Base-by-base conservation (phyloP, 2,113 vertebrate species). In the Clarias gariepinus region DNA sequence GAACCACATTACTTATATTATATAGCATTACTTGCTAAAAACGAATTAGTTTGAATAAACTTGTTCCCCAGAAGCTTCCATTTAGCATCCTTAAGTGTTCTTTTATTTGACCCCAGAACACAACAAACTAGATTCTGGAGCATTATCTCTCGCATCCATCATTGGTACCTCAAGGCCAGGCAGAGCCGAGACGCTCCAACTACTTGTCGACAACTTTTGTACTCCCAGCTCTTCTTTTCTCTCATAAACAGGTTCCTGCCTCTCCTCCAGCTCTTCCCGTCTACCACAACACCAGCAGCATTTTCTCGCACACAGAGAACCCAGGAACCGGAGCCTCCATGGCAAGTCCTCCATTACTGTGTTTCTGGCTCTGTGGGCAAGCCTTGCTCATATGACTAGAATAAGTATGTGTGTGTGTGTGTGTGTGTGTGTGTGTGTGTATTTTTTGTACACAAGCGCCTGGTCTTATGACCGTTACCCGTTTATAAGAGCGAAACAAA, bases 391-490 rank as follows among this genome's bases (percentile, higher is more conserved):
- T 91, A 91, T 96, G 96, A 96, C 93, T 95, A 0, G 36, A 94
- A 94, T 90, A 92, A 93, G 94, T 92, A 36, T 58, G 28, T 52
- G 73, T 88, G 71, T 84, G 84, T 83, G 84, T 84, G 81, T 74
- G 84, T 84, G 85, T 86, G 77, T 58, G 47, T 36, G 84, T 82
- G 86, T 85, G 88, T 82, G 82, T 85, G 85, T 58, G 85, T 57
- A 15, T 69, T 55, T 74, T 74, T 18, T 47, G 69, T 84, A 81
- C 52, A 66, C 15, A 71, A 28, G 89, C 64, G 89, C 64, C 81
- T 77, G 85, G 93, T 94, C 96, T 91, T 95, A 93, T 97, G 96
- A 97, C 95, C 15, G 60, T 73, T 73, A 80, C 73, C 86, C 68
- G 28, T 84, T 68, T 57, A 23, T 71, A 52, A 73, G 28, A 80